Evolutionary conservation across 2,113 vertebrate genomes (phyloP).

Genomic region (Phalacrocorax aristotelis): DNA sequence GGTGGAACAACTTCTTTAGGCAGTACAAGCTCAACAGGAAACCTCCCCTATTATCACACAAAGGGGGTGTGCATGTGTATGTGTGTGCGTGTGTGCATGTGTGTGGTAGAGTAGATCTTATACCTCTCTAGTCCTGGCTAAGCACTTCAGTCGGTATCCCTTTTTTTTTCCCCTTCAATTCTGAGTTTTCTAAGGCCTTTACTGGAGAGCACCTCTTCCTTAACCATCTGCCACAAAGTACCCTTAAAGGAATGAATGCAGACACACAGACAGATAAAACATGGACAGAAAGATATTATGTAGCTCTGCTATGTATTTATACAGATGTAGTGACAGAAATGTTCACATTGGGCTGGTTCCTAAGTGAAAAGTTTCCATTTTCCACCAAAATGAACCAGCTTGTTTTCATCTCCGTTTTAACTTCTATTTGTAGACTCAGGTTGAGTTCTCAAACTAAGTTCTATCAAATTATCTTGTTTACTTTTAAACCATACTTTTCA

Average conservation of each 20-base stretch:
- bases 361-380: neutral
- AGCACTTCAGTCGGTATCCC: neutral
- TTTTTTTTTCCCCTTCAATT: neutral
- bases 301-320: neutral
- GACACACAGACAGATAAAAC: neutral
- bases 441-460: neutral
- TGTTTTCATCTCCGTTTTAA: neutral
- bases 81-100: fast-evolving
- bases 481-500: neutral
- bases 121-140: neutral
- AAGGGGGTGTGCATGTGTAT: fast-evolving
- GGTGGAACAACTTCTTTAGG: neutral
- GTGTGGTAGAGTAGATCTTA: neutral
- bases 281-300: neutral
- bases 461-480: neutral
- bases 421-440: neutral
- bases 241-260: neutral
- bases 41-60: neutral
- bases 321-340: neutral
- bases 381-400: neutral
- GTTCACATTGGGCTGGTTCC: neutral
- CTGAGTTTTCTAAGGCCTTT: neutral
- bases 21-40: neutral
- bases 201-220: neutral
- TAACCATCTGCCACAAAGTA: neutral